phyloP scores from a whole-genome alignment of 2,888 invertebrate species.

The Protodeltote pygarga region DNA sequence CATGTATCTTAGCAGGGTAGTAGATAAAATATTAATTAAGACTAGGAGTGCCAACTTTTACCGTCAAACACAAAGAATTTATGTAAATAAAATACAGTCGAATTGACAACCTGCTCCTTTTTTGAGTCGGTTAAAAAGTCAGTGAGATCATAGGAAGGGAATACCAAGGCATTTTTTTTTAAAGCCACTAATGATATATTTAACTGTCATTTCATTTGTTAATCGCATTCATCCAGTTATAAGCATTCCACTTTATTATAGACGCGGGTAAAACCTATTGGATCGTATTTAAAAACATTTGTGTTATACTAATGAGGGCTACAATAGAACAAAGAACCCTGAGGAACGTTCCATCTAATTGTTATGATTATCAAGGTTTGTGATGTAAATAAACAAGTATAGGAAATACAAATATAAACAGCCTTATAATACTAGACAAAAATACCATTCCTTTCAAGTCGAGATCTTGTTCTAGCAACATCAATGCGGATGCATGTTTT shows the following conservation, averaged over 20 bases:
- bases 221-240: constrained; percentile 10
- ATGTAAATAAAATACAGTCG: too few relatives aligned
- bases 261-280: constrained; percentile 13
- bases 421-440: constrained; percentile 8
- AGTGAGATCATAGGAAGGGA: too few relatives aligned
- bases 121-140: too few relatives aligned
- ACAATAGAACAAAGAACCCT: constrained; percentile 6
- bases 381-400: constrained; percentile 13
- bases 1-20: too few relatives aligned
- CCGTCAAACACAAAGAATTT: too few relatives aligned
- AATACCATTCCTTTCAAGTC: constrained; percentile 21
- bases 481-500: constrained; percentile 35
- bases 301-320: neutral
- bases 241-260: constrained; percentile 23
- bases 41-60: too few relatives aligned
- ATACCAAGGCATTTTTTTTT: too few relatives aligned
- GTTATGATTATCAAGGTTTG: constrained; percentile 9
- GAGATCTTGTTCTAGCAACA: constrained; percentile 28
- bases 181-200: constrained; percentile 7
- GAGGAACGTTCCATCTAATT: constrained; percentile 16
- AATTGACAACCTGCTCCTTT: too few relatives aligned
- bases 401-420: constrained; percentile 23
- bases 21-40: too few relatives aligned
- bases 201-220: constrained; percentile 12
- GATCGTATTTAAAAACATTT: constrained; percentile 6